Evolutionary conservation across 2,113 vertebrate genomes (phyloP), one percentile per base, ranked within the genome.

Genomic region (Elephas maximus): DNA sequence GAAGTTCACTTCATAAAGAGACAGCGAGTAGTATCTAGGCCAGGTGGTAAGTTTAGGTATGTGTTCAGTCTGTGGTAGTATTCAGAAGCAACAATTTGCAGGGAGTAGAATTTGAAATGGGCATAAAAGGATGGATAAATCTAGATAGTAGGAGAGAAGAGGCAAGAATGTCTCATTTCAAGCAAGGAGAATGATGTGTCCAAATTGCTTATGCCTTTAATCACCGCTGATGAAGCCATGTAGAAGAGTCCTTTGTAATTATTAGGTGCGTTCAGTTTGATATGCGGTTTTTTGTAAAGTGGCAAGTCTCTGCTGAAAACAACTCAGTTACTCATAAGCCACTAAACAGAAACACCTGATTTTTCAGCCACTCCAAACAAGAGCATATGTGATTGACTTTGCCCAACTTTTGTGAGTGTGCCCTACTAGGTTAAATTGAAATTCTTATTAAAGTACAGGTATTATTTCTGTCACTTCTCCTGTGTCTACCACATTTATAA

Each of bases 291-390:
- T 94, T 44, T 44, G 8, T 73, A 65, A 53, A 57, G 28, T n/a
- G 20, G 67, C 53, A 92, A 30, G 53, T 53, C 78, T 84, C 81
- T n/a, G 3, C 89, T 83, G 73, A 88, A 92, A 86, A 91, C 30
- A 63, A 53, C 20, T 91, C 57, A n/a, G 44, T 69, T 73, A 74
- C 44, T 93, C 57, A 37, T 11, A 76, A 53, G 65, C 28, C 69
- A 41, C 57, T 90, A 91, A 0, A 51, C 6, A 78, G 51, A 82
- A 86, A 91, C 33, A 67, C 21, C 53, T 77, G 71, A 73, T 48
- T 95, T 92, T 94, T 79, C 51, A 71, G 20, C 41, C 87, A 93
- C 85, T 76, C 57, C 80, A 79, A 94, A 65, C 21, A 21, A 88
- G 41, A 89, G 41, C 44, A 41, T 23, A 30, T 48, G 26, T 41